phyloP scores from a whole-genome alignment of 2,888 invertebrate genomes.

The Melanchra persicariae region DNA sequence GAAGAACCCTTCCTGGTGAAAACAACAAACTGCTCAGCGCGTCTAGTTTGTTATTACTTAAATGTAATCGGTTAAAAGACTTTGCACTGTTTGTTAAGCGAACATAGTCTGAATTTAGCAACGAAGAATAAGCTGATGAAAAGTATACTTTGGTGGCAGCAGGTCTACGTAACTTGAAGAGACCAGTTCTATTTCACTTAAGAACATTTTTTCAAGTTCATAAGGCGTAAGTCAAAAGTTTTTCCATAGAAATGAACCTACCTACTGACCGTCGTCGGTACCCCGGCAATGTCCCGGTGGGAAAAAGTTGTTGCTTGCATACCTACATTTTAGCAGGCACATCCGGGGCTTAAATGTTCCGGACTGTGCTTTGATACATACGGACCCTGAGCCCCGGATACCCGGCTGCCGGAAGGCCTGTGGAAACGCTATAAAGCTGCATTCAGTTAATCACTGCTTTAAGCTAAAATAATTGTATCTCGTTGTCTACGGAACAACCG shows the following conservation, averaged over 20 bases:
- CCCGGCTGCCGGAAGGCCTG: neutral
- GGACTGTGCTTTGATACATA: slow-evolving; percentile 1
- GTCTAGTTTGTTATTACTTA: neutral
- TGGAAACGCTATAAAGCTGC: neutral
- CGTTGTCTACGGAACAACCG: neutral
- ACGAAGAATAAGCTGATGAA: neutral
- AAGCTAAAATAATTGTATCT: neutral
- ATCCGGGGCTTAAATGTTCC: slow-evolving; percentile 11
- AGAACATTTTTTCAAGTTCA: no score
- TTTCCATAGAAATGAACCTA: neutral
- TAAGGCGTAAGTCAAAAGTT: no score
- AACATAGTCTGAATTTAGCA: neutral
- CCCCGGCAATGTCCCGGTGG: neutral
- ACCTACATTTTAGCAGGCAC: neutral
- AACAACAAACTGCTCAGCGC: slow-evolving; percentile 5
- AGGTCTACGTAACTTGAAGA: neutral
- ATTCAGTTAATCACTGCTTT: neutral
- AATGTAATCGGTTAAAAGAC: neutral
- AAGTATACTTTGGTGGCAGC: no score
- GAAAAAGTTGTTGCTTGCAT: neutral
- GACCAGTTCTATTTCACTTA: neutral
- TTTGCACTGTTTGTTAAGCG: neutral
- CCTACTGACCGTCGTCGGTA: neutral
- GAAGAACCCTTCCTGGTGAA: neutral
- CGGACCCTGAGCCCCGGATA: neutral